Evolutionary conservation across 2,797 vertebrate species (phyloP).

Genomic region (Catamblyrhynchus diadema): DNA sequence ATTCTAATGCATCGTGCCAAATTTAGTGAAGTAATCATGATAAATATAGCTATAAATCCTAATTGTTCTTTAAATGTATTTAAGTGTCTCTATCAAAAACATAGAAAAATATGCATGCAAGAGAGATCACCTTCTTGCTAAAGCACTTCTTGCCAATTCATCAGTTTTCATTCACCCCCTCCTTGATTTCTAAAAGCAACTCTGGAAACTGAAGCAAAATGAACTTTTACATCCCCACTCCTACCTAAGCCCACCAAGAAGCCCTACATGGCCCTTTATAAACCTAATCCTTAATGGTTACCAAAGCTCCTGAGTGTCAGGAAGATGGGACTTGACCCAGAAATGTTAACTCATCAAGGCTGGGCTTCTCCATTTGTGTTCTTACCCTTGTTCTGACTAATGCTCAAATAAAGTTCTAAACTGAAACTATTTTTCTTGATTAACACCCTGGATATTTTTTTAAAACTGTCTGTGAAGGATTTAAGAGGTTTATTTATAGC

Average conservation of each 20-base stretch:
- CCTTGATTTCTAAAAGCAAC: background rate
- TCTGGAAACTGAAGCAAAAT: background rate
- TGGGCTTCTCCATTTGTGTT: background rate
- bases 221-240: background rate
- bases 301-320: background rate
- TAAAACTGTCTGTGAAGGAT: background rate
- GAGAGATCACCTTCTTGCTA: background rate
- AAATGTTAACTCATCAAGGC: background rate
- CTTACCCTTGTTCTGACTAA: background rate
- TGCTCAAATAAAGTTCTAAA: background rate
- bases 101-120: background rate
- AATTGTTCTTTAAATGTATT: background rate
- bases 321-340: background rate
- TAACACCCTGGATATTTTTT: background rate
- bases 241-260: background rate
- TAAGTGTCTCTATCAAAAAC: background rate
- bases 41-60: background rate
- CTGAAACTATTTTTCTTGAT: background rate
- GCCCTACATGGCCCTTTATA: fast-evolving
- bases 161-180: background rate
- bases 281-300: background rate
- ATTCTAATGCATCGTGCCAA: background rate
- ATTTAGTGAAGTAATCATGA: background rate
- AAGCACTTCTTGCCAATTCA: background rate
- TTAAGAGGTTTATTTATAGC: background rate